phyloP scores from a whole-genome alignment of 1,140 invertebrate species.

The Pogonognathellus flavescens region DNA sequence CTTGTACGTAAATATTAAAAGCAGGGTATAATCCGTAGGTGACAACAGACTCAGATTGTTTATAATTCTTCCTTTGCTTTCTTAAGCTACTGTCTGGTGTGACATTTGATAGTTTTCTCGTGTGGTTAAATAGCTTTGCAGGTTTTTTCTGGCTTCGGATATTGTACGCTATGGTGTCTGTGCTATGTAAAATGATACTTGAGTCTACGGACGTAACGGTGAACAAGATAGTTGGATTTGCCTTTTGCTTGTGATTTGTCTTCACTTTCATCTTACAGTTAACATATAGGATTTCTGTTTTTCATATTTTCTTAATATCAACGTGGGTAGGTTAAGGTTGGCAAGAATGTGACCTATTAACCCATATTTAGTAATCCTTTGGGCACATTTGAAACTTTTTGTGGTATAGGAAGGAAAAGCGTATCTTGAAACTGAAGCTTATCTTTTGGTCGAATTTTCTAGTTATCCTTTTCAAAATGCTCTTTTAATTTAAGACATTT shows the following conservation, averaged over 20 bases:
- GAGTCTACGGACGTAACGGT: background rate
- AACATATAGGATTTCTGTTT: background rate
- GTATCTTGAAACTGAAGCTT: too few relatives aligned
- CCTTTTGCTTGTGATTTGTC: slow-evolving; percentile 32
- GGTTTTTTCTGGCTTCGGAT: slow-evolving; percentile 34
- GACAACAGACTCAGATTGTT: slow-evolving; percentile 38
- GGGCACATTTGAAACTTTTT: background rate
- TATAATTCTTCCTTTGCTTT: background rate
- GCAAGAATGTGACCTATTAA: slow-evolving; percentile 40
- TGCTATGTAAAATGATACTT: slow-evolving; percentile 35
- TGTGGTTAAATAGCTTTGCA: background rate
- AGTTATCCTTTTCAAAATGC: background rate
- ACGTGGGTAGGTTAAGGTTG: background rate
- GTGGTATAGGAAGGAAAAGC: too few relatives aligned
- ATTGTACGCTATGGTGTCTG: background rate
- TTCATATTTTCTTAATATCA: background rate
- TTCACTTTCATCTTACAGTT: background rate
- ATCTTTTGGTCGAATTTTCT: background rate
- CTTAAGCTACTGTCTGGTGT: background rate
- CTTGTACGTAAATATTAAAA: background rate
- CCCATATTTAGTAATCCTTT: slow-evolving; percentile 48
- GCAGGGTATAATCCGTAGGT: slow-evolving; percentile 3
- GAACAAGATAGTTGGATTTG: background rate
- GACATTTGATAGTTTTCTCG: slow-evolving; percentile 40
- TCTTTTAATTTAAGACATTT: slow-evolving; percentile 37